These are phyloP conservation scores for Byasa hedistus DNA, from an alignment of 2,888 invertebrate species.

Conservation along the genomic window DNA sequence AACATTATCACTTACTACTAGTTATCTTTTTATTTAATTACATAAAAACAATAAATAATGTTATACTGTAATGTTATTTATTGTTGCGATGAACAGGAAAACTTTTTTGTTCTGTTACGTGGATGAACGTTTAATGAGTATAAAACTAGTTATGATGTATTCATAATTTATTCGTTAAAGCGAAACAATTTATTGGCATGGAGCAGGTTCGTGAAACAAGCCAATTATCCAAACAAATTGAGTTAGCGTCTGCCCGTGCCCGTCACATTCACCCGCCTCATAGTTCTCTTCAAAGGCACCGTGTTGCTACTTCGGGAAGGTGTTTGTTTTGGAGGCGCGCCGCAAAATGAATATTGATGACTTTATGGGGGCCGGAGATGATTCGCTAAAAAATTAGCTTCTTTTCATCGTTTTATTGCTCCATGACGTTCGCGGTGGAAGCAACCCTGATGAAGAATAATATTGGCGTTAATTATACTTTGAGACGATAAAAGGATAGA, in stretches of 20 bases:
- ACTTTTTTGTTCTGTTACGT: too few species aligned
- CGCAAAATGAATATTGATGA: constrained; percentile 79
- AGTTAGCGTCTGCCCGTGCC: constrained; percentile 54
- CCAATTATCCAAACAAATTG: constrained; percentile 76
- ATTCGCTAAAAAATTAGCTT: constrained; percentile 78
- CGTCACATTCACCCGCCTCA: constrained; percentile 40
- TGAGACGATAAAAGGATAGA: constrained; percentile 63
- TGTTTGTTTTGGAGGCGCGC: constrained; percentile 77
- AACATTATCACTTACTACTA: too few species aligned
- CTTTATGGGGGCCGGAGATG: constrained; percentile 76
- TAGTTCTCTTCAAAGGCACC: constrained; percentile 70
- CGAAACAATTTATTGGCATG: constrained; percentile 49
- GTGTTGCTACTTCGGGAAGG: constrained; percentile 65
- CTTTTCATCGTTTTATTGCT: constrained; percentile 78
- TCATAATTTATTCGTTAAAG: constrained; percentile 39
- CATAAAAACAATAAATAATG: too few species aligned
- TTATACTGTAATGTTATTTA: too few species aligned
- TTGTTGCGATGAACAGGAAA: too few species aligned
- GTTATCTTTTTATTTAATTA: too few species aligned
- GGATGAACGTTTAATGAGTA: constrained; percentile 11
- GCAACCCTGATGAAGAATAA: constrained; percentile 74
- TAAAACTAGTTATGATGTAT: constrained; percentile 38
- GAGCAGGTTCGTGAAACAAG: constrained; percentile 63
- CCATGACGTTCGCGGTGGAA: constrained; percentile 61
- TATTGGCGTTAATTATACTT: constrained; percentile 74